Base-by-base conservation (phyloP, 2,113 vertebrate species). In the Myotis lucifugus region DNA sequence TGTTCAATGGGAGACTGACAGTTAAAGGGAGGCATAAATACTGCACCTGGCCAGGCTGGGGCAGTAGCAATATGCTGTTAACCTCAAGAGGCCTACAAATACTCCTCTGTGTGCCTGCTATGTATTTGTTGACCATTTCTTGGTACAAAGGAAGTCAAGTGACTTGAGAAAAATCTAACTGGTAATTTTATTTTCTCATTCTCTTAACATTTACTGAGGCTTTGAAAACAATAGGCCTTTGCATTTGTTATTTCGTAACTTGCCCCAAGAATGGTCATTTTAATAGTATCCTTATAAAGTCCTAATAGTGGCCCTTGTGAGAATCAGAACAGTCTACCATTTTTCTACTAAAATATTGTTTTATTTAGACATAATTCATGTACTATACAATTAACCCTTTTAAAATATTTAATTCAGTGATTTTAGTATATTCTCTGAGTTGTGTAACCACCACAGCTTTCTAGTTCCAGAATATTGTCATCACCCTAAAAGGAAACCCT, bases 1-100 rank as follows among this genome's bases (percentile, higher is more conserved):
- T 98, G 96, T 98, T 90, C 97, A 96, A 97, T 98, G 93, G 97
- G 84, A 94, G 95, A 88, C 92, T 93, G 97, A 97, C 96, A 91
- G 88, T 42, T 61, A 91, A 96, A 97, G 84, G 40, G 19, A 59
- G 88, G 93, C 82, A 32, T 94, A 96, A 97, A 90, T 96, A 92
- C 85, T 97, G 64, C 87, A 96, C 91, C 87, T 70, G 74, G 79
- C 95, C 89, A 95, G 96, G 88, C 69, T 94, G 95, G 95, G 90
- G 48, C 94, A 92, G 96, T 96, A 95, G 96, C 94, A 94, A 87
- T 93, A 85, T 69, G 72, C 78, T 97, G 34, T 77, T 94, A 94
- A 95, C 95, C 88, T 97, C 83, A 50, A 87, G 88, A 94, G 77
- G 74, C 92, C 91, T 96, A 94, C 50, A 73, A 96, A 86, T 95